Percentiles rank a stretch among this genome's conserved stretches.
These are phyloP conservation scores for Chaunax sp. DNA, from an alignment of 2,797 vertebrate genomes.

Conservation along the genomic window DNA sequence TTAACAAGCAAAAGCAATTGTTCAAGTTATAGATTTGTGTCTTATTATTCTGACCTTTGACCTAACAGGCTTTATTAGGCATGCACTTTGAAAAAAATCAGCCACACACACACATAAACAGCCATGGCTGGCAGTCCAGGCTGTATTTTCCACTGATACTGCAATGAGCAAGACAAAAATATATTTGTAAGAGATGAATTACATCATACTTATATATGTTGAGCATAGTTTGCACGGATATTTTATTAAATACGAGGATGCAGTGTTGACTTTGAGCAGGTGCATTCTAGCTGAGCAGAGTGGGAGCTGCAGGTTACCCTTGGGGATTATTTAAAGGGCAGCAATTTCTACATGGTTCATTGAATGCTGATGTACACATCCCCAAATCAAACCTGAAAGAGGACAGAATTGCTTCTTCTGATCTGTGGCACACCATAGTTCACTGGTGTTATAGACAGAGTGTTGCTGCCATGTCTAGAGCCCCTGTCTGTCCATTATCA, in stretches of 20 bases:
- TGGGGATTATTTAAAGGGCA: slow-evolving; percentile 18
- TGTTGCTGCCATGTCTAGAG: slow-evolving; percentile 10
- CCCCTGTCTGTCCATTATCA: background rate
- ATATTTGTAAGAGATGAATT: background rate
- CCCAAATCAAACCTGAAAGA: slow-evolving; percentile 36
- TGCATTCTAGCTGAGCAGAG: slow-evolving; percentile 12
- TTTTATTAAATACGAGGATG: slow-evolving; percentile 13
- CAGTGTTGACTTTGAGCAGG: slow-evolving; percentile 36
- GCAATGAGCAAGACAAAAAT: background rate
- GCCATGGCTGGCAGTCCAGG: background rate
- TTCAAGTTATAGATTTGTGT: slow-evolving; percentile 25
- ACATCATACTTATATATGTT: background rate
- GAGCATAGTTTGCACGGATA: background rate
- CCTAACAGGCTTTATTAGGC: slow-evolving; percentile 14
- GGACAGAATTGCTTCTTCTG: slow-evolving; percentile 24
- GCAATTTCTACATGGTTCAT: slow-evolving; percentile 17
- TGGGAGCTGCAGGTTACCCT: slow-evolving; percentile 3
- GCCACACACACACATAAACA: background rate
- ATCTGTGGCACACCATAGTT: slow-evolving; percentile 1
- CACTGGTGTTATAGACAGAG: background rate
- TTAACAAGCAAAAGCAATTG: slow-evolving; percentile 21
- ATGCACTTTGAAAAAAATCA: background rate
- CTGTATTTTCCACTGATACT: background rate
- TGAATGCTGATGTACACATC: slow-evolving; percentile 31
- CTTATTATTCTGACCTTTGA: slow-evolving; percentile 37